Base-by-base conservation (phyloP, 1,140 invertebrate species). In the Atta colombica region DNA sequence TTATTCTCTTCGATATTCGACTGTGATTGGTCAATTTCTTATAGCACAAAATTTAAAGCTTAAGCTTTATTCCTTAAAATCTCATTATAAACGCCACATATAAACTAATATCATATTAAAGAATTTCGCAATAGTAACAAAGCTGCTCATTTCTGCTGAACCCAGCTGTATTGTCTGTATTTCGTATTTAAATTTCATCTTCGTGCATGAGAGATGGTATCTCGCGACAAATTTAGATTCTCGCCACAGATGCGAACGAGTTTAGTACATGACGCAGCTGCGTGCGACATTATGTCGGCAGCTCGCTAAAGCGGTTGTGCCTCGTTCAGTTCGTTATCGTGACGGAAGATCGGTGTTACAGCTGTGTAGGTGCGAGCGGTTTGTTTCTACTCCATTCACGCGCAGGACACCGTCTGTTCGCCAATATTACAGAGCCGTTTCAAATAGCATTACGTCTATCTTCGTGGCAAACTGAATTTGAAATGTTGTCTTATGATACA, bases 271-370 rank as follows among this genome's bases (percentile, higher is more conserved):
- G 25, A 25, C 55, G 55, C 80, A 84, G 69, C 69, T 84, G 80
- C 39, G 49, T 80, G 14, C 49, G 63, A 68, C 77, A 84, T 84
- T 74, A 61, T 39, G 55, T 74, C 39, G 66, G 28, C 28, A 75
- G 25, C 39, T 49, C 25, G 68, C 69, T 63, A 45, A 75, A n/a
- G 55, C 14, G 65, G 18, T 25, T 71, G 80, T 51, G 55, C 60
- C 55, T 74, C 55, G 69, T 84, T 84, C 39, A 51, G 69, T 84
- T 84, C 55, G 80, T 84, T 84, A 84, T 75, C 80, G 28, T n/a
- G 55, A 14, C 25, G 39, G 25, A 58, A 49, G 55, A 82, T 82
- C 80, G 80, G 55, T 61, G 80, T 25, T 82, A 68, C 68, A 82
- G n/a, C 68, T 82, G 55, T 25, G 45, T 12, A 45, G 61, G 49